Evolutionary conservation across 2,797 vertebrate species (phyloP).

Genomic region (Eulemur coronatus): DNA sequence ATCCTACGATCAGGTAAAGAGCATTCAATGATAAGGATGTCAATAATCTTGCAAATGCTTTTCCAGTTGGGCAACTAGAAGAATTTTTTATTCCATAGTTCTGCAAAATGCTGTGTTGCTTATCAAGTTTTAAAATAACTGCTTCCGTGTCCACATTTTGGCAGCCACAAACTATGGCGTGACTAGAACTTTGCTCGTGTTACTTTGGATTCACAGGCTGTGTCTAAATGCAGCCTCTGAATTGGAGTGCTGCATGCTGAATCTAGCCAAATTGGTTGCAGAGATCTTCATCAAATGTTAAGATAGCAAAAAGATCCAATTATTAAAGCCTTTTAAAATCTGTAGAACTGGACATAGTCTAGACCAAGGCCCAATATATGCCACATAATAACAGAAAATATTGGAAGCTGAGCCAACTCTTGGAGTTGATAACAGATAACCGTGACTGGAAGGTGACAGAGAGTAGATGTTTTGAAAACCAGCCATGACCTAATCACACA

Average conservation of each 20-base stretch:
- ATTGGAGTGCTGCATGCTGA: slow-evolving; percentile 60
- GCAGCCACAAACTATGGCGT: slow-evolving; percentile 77
- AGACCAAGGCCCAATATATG: slow-evolving; percentile 28
- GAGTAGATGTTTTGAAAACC: slow-evolving; percentile 39
- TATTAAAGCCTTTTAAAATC: slow-evolving; percentile 69
- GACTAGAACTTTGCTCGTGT: slow-evolving; percentile 80
- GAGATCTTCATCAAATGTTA: slow-evolving; percentile 75
- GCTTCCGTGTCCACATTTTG: slow-evolving; percentile 79
- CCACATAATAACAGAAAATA: slow-evolving; percentile 44
- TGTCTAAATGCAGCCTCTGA: slow-evolving; percentile 77
- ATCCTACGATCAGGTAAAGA: slow-evolving; percentile 52
- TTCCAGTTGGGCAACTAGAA: slow-evolving; percentile 65
- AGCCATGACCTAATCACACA: slow-evolving; percentile 4
- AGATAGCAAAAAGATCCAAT: slow-evolving; percentile 66
- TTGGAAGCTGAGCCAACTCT: background rate
- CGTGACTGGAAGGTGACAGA: background rate
- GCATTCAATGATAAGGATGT: slow-evolving; percentile 37
- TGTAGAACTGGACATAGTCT: slow-evolving; percentile 31
- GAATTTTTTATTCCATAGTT: slow-evolving; percentile 70
- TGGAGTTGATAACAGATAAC: slow-evolving; percentile 25
- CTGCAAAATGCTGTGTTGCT: slow-evolving; percentile 76
- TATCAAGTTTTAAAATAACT: slow-evolving; percentile 81
- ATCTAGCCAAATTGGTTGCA: slow-evolving; percentile 68
- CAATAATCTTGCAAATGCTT: slow-evolving; percentile 50
- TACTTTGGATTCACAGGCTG: slow-evolving; percentile 78